Evolutionary conservation across 2,888 invertebrate genomes (phyloP), one percentile per base, ranked within the genome.

Genomic region (Bugula neritina): DNA sequence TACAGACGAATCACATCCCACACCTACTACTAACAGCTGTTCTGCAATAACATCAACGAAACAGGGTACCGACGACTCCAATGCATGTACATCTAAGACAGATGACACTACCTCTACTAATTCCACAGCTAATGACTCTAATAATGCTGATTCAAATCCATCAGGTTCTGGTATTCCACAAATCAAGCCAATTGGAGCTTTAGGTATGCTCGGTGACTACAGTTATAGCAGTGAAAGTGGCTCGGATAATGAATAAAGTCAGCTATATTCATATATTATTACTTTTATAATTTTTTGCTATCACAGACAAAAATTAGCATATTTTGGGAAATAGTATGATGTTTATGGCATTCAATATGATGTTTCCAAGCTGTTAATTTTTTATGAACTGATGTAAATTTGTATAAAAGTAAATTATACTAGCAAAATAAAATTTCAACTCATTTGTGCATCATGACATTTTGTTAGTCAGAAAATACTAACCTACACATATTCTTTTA

Each of bases 201-300:
- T 63, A n/a, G 63, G 63, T 23, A 63, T 63, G 63, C 63, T 63
- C 5, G 34, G 63, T 3, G 31, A 21, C n/a, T 63, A 63, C 63
- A 63, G 63, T 31, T 43, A 17, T 17, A 63, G 63, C 27, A 63
- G 63, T 29, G 63, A 63, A 2, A 29, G 3, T 63, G 31, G 27
- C 31, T 23, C 23, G 23, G 63, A 63, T 63, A 23, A 63, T 43
- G 43, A 43, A 5, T 43, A 43, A 17, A 43, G n/a, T n/a, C n/a
- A n/a, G n/a, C n/a, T n/a, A n/a, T n/a, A n/a, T n/a, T n/a, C n/a
- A n/a, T n/a, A n/a, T n/a, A n/a, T n/a, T n/a, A n/a, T n/a, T n/a
- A n/a, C n/a, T n/a, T n/a, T n/a, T n/a, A n/a, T n/a, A n/a, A n/a
- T n/a, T n/a, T n/a, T n/a, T n/a, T n/a, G n/a, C n/a, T n/a, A n/a